Percentiles rank a stretch among this genome's conserved stretches.
These are phyloP conservation scores for Hydrocynus forskahlii DNA, from an alignment of 2,797 vertebrate species.

Conservation along the genomic window DNA sequence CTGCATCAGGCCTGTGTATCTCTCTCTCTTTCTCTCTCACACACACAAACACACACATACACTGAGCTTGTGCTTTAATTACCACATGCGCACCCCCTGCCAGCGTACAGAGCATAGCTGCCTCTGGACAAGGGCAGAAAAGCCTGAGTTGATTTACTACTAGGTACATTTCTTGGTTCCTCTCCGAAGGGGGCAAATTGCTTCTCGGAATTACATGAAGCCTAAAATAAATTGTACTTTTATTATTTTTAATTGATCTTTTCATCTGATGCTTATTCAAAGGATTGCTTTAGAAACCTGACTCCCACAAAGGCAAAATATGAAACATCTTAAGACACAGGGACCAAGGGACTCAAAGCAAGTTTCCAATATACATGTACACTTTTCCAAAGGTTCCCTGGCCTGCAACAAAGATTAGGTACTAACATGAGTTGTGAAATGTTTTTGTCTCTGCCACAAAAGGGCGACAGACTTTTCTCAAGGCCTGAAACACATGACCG, in stretches of 20 bases:
- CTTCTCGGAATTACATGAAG: conserved; percentile 15
- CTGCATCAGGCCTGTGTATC: conserved; percentile 75
- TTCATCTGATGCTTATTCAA: conserved; percentile 24
- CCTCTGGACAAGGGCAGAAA: conserved; percentile 74
- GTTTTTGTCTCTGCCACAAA: conserved; percentile 60
- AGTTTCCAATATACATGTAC: background rate
- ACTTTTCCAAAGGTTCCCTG: conserved; percentile 31
- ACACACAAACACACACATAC: conserved; percentile 69
- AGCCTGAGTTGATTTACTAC: conserved; percentile 60
- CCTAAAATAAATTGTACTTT: conserved; percentile 18
- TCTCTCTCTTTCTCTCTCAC: conserved; percentile 55
- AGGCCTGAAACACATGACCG: conserved; percentile 71
- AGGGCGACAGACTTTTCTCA: conserved; percentile 59
- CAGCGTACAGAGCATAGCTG: conserved; percentile 63
- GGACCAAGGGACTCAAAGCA: background rate
- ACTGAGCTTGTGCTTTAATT: conserved; percentile 81
- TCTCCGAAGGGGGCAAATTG: conserved; percentile 22
- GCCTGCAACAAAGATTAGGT: conserved; percentile 50
- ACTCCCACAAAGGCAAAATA: background rate
- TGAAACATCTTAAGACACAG: background rate
- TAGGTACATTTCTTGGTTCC: conserved; percentile 30
- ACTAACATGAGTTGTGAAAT: conserved; percentile 50
- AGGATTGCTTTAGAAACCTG: background rate
- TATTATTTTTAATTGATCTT: background rate
- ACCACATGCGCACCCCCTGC: conserved; percentile 64